Evolutionary conservation across 2,797 vertebrate species (phyloP).

Genomic region (Coregonus sp.): DNA sequence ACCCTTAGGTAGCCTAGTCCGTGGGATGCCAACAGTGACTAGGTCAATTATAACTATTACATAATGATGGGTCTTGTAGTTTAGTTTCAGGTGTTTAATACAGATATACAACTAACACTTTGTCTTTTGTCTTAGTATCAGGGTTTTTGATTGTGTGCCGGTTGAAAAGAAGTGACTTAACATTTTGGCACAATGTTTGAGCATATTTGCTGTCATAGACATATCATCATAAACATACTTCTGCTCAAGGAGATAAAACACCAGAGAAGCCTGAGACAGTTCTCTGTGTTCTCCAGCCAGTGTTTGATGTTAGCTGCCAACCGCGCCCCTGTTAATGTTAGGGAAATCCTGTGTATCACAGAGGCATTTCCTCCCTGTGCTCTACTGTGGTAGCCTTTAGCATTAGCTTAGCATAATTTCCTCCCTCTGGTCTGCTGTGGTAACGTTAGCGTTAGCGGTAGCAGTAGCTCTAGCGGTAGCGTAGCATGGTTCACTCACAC

Average conservation of each 20-base stretch:
- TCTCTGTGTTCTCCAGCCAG: background rate
- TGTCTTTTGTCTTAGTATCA: too few species aligned
- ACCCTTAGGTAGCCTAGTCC: background rate
- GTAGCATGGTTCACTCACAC: conserved; percentile 1
- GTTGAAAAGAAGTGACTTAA: too few species aligned
- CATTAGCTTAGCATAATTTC: background rate
- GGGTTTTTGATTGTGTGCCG: too few species aligned
- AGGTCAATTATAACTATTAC: background rate
- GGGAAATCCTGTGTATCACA: conserved; percentile 76
- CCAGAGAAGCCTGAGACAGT: background rate
- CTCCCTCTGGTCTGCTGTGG: background rate
- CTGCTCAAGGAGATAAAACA: background rate
- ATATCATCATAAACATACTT: conserved; percentile 6
- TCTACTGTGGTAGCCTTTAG: conserved; percentile 25
- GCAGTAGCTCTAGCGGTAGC: background rate
- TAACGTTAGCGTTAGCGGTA: background rate
- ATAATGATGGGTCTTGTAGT: background rate
- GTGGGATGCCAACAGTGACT: background rate
- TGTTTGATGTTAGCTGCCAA: conserved; percentile 59
- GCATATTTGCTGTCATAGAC: conserved; percentile 1
- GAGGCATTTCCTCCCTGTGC: conserved; percentile 70
- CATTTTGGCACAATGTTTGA: background rate
- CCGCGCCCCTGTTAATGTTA: conserved; percentile 62
- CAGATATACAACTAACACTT: too few species aligned
- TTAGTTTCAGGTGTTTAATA: too few species aligned